Base-by-base conservation (phyloP, 2,113 vertebrate species). In the Tychaedon coryphoeus region DNA sequence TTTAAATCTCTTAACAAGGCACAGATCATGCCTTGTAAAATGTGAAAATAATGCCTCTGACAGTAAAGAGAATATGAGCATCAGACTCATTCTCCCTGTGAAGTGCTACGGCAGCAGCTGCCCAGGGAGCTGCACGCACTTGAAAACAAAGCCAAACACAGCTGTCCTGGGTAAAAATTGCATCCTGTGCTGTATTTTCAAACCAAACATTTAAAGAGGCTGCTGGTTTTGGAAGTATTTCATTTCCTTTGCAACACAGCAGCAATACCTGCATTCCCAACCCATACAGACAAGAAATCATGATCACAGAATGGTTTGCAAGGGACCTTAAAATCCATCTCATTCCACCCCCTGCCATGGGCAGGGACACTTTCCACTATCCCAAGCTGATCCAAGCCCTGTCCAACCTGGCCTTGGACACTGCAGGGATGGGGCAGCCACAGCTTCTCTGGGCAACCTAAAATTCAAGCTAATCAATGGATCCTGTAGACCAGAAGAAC, bases 91-190 rank as follows among this genome's bases (percentile, higher is more conserved):
- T 33, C 73, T 71, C 80, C 65, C 69, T 38, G 12, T 2, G 28
- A 79, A 62, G 31, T 2, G 9, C 64, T 62, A 56, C 1, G 29
- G 50, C 65, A 34, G 76, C 90, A 86, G 83, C 88, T 87, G 78
- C 72, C 57, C 19, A 6, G 18, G 73, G 6, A 54, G 70, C 42
- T n/a, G 54, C 69, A 66, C 6, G 0, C 88, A 69, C 77, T 96
- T 70, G 40, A 77, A 82, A 57, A 62, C 42, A 72, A 94, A 97
- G 86, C 43, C 91, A 95, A 97, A 95, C 83, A 84, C 83, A 96
- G 88, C 92, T 95, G 84, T 61, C 74, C 22, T 26, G 86, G 57
- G 66, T 89, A 81, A 76, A 93, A 93, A 88, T 3, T 74, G 58
- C 60, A 88, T 89, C 96, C 82, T 94, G 88, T 53, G 87, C 79